Base-by-base conservation (phyloP, 2,888 invertebrate genomes). In the Ectemnius lituratus region DNA sequence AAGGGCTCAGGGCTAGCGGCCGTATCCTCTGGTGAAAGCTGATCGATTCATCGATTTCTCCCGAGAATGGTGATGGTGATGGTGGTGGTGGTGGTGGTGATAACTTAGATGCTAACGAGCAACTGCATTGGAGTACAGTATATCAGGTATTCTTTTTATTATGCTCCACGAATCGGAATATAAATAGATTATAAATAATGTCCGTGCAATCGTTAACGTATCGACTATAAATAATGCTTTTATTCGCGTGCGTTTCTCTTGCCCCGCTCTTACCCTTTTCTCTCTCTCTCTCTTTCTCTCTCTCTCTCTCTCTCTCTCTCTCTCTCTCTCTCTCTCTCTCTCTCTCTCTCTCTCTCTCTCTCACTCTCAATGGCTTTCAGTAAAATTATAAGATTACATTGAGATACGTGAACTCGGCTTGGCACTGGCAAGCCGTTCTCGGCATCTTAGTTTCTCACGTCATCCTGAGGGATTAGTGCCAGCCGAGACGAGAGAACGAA, bases 171-270 rank as follows among this genome's bases (percentile, higher is more conserved):
- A 76, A 73, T 76, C 73, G 73, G 76, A 69, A 77, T 77, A 77
- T 77, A 77, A 77, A 76, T 77, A 77, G 77, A 77, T 77, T 76
- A 76, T 77, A 76, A 76, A 77, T 77, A 77, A 73, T 37, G 73
- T 73, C 72, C 69, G 76, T 76, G 76, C 77, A 70, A 69, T 77
- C 72, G 62, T 77, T 69, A 76, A 76, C 66, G 73, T 76, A 52
- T 77, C 69, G 16, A 62, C 64, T 77, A 76, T 66, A 77, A 76
- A 76, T 61, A 67, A 72, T 76, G 77, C 69, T 73, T 37, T 76
- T 69, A 72, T 57, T 37, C 37, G 37, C 56, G 27, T 58, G 76
- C 70, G 73, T 69, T 65, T 66, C 63, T 69, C 65, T 58, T 61
- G 47, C 45, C 45, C 61, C 47, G 45, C 46, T 46, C 49, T 49